phyloP scores from a whole-genome alignment of 2,888 invertebrate genomes.

The Drosophila lacicola region DNA sequence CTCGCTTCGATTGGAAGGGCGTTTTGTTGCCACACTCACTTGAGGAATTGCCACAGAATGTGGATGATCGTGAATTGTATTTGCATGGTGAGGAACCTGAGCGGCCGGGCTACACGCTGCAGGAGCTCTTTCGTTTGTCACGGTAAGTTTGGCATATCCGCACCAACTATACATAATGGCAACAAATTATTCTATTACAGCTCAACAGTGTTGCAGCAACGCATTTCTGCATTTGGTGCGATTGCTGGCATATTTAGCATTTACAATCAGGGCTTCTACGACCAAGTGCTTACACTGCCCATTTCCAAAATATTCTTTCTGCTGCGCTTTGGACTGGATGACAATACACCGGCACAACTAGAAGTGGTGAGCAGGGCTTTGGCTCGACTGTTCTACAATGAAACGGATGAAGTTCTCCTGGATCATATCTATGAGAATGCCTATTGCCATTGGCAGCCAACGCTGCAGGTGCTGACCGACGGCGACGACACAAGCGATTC shows the following conservation, averaged over 20 bases:
- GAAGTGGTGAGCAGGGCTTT: constrained; percentile 92
- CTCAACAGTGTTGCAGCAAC: constrained; percentile 92
- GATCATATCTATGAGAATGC: constrained; percentile 89
- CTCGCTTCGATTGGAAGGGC: constrained; percentile 93
- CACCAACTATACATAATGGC: rapidly evolving
- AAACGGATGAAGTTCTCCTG: constrained; percentile 90
- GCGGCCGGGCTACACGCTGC: constrained; percentile 95
- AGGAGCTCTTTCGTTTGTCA: constrained; percentile 93
- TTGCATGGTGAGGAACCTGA: constrained; percentile 97
- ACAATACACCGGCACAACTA: constrained; percentile 90
- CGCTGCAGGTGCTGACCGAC: constrained; percentile 84
- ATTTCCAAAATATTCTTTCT: constrained; percentile 92
- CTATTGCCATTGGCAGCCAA: constrained; percentile 88
- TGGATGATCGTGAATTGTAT: constrained; percentile 89
- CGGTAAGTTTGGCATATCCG: constrained; percentile 81
- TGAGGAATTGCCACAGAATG: constrained; percentile 76
- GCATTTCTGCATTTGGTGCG: constrained; percentile 91
- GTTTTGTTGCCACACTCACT: constrained; percentile 89
- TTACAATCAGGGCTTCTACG: constrained; percentile 91
- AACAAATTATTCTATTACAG: constrained; percentile 73
- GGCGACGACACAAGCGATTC: constrained; percentile 78
- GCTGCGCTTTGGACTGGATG: constrained; percentile 94
- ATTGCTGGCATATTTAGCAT: constrained; percentile 92
- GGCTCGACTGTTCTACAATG: constrained; percentile 90
- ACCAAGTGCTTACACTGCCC: constrained; percentile 90